Evolutionary conservation across 2,113 vertebrate species (phyloP).

Genomic region (Stictonetta naevosa): DNA sequence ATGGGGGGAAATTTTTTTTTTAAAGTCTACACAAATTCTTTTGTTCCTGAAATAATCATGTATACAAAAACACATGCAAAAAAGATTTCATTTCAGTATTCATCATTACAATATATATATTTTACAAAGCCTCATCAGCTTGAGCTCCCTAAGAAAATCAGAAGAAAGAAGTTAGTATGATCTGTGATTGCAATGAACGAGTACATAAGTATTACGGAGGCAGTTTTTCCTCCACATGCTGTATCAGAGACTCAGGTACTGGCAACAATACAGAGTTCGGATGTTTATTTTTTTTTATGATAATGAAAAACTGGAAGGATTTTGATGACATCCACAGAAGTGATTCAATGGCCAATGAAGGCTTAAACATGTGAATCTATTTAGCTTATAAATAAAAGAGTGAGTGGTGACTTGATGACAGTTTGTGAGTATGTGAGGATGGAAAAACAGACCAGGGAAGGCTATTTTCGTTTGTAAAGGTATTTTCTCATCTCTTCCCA

Average conservation of each 20-base stretch:
- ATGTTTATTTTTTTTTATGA: background rate
- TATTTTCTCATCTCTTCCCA: background rate
- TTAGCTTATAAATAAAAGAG: constrained; percentile 12
- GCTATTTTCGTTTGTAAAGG: background rate
- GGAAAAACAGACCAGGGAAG: background rate
- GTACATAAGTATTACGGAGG: background rate
- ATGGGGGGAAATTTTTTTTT: too few relatives aligned
- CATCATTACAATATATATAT: background rate
- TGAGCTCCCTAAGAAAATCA: background rate
- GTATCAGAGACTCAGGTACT: background rate
- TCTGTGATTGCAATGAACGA: background rate
- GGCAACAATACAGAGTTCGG: background rate
- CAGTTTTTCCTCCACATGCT: background rate
- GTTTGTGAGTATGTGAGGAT: background rate
- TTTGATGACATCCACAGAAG: background rate
- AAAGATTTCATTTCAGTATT: background rate
- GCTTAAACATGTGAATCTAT: background rate
- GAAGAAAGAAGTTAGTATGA: background rate
- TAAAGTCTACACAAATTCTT: background rate
- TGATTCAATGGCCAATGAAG: background rate
- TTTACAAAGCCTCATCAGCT: background rate
- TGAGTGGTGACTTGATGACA: background rate
- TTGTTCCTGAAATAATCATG: background rate
- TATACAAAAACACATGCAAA: background rate
- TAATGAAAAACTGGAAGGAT: background rate